These are phyloP conservation scores for Turnix velox DNA, from an alignment of 2,113 vertebrate species.

Conservation along the genomic window DNA sequence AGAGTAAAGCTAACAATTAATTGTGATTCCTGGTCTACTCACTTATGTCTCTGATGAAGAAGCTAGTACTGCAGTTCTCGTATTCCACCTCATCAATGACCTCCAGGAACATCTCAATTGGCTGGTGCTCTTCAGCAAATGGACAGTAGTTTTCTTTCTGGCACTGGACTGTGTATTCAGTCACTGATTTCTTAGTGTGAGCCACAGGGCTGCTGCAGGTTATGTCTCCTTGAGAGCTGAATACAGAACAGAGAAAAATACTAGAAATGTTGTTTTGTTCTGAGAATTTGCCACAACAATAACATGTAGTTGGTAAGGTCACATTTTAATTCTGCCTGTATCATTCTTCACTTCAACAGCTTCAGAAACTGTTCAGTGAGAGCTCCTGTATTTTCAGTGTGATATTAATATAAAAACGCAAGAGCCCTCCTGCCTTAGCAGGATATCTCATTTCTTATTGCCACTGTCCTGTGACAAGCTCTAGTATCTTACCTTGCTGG, in stretches of 20 bases:
- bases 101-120: conserved; percentile 48
- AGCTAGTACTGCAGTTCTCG: conserved; percentile 69
- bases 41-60: conserved; percentile 78
- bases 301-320: neutral
- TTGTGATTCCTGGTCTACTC: neutral
- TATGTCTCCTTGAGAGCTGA: conserved; percentile 24
- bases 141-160: conserved; percentile 57
- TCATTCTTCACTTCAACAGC: neutral
- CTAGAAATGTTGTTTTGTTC: neutral
- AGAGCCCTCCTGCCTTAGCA: neutral
- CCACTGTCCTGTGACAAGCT: neutral
- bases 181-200: neutral
- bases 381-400: neutral
- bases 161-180: conserved; percentile 42
- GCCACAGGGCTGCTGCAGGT: conserved; percentile 47
- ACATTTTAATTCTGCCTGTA: neutral
- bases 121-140: conserved; percentile 67
- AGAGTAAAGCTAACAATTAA: neutral
- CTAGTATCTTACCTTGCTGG: neutral
- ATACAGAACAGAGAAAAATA: neutral
- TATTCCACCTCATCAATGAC: conserved; percentile 61
- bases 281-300: neutral
- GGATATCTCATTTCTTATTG: neutral
- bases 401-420: neutral
- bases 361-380: neutral